phyloP scores from a whole-genome alignment of 1,140 invertebrate genomes.

The Caenorhabditis inopinata region DNA sequence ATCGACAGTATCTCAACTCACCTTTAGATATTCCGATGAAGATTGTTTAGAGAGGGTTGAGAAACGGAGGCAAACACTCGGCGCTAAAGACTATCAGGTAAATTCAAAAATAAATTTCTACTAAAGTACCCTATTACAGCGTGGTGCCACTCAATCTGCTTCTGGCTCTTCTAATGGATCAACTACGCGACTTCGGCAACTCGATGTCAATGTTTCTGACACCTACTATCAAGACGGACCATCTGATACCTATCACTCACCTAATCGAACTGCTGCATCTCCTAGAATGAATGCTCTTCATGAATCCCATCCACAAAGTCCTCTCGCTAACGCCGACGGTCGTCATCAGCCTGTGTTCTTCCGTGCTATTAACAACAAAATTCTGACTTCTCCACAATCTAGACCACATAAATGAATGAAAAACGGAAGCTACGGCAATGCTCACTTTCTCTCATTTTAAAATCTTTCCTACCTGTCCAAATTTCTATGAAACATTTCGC shows the following conservation, averaged over 20 bases:
- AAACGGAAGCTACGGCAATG: too few species aligned
- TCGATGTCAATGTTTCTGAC: background rate
- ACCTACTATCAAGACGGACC: background rate
- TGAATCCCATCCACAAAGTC: background rate
- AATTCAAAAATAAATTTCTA: too few species aligned
- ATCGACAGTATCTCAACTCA: background rate
- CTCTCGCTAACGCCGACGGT: background rate
- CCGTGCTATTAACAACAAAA: background rate
- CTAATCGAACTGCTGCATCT: background rate
- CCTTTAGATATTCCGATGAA: background rate
- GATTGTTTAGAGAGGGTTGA: background rate
- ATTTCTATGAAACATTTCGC: too few species aligned
- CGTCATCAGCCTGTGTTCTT: slow-evolving; percentile 17
- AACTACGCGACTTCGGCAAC: background rate
- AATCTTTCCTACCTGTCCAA: too few species aligned
- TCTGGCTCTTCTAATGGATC: background rate
- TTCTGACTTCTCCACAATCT: background rate
- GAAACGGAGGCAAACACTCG: background rate
- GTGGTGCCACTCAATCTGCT: background rate
- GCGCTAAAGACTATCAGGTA: background rate
- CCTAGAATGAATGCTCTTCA: background rate
- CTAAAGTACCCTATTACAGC: background rate
- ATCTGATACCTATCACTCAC: background rate
- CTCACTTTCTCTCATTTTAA: too few species aligned
- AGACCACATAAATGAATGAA: background rate